Evolutionary conservation across 2,113 vertebrate genomes (phyloP).

Genomic region (Antechinus stuartii): DNA sequence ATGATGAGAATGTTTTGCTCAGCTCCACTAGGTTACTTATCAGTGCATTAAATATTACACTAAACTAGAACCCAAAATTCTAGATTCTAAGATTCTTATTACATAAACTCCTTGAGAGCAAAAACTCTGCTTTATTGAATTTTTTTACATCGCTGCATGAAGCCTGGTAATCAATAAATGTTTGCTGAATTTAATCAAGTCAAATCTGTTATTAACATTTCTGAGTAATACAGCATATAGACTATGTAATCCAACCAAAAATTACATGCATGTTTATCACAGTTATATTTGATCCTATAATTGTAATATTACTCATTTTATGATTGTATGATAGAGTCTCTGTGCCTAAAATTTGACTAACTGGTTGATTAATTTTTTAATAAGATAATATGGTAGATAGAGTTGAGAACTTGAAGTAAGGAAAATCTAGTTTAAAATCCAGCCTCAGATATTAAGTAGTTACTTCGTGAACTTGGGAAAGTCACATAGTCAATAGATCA

Average conservation of each 20-base stretch:
- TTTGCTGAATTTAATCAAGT: neutral
- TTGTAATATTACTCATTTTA: neutral
- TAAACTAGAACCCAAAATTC: neutral
- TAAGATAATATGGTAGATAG: neutral
- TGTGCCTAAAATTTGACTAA: neutral
- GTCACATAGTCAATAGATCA: neutral
- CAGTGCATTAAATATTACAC: neutral
- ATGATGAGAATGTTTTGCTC: neutral
- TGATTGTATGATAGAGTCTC: neutral
- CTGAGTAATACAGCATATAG: neutral
- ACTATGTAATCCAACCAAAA: neutral
- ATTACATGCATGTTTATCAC: neutral
- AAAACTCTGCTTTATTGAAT: neutral
- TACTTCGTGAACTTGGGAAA: neutral
- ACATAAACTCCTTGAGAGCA: neutral
- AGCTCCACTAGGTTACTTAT: conserved; percentile 19
- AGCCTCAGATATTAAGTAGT: neutral
- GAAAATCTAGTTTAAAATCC: neutral
- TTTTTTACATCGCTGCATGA: neutral
- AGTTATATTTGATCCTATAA: neutral
- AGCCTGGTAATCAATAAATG: neutral
- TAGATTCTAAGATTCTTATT: neutral
- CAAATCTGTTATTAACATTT: neutral
- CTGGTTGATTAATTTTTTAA: neutral
- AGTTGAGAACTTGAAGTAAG: neutral